These are phyloP conservation scores for Micromys minutus DNA, from an alignment of 2,113 vertebrate genomes.

Conservation along the genomic window DNA sequence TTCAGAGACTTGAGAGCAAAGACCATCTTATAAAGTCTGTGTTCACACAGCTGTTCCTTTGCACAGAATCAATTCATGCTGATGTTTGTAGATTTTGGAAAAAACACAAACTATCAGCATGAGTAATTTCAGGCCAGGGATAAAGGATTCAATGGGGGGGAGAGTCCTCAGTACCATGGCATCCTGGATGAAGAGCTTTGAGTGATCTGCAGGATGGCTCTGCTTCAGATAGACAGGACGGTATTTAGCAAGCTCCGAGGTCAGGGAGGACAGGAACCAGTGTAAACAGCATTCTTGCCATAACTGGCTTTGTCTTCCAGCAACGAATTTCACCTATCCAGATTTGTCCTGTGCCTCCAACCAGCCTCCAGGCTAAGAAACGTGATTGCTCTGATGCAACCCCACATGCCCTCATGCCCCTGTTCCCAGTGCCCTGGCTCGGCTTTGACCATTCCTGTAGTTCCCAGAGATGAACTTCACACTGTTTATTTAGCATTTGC, in stretches of 20 bases:
- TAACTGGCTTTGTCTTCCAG: background rate
- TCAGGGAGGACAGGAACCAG: background rate
- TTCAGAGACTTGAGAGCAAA: background rate
- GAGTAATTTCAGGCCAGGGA: background rate
- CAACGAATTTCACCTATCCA: too few species aligned
- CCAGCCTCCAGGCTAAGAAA: background rate
- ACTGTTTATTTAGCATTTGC: background rate
- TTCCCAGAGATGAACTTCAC: background rate
- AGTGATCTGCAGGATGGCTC: background rate
- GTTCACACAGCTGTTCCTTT: background rate
- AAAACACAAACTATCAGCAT: background rate
- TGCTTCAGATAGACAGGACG: background rate
- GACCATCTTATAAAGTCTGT: background rate
- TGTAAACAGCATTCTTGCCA: background rate
- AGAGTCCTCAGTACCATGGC: fast-evolving
- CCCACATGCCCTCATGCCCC: background rate
- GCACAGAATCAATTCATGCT: background rate
- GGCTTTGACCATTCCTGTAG: background rate
- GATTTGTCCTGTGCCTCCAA: background rate
- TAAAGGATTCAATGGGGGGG: background rate
- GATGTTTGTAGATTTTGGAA: background rate
- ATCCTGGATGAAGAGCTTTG: background rate
- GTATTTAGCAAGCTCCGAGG: background rate
- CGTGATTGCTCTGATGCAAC: background rate
- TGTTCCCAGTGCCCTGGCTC: background rate